These are phyloP conservation scores for Oxygymnocypris stewartii DNA, from an alignment of 2,113 vertebrate genomes.

Conservation along the genomic window DNA sequence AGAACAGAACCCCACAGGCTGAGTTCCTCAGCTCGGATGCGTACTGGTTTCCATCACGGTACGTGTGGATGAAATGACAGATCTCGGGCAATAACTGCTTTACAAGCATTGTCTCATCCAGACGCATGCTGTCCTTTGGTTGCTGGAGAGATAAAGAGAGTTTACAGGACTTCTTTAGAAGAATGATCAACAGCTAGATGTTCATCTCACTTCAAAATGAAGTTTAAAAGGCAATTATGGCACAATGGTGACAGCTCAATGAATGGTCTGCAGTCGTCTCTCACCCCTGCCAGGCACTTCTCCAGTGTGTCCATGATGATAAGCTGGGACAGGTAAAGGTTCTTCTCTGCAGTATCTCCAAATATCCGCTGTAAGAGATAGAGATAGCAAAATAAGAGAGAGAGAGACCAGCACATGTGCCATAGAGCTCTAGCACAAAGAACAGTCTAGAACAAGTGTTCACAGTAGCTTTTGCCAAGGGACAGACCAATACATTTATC, in stretches of 20 bases:
- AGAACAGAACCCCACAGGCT: slow-evolving; percentile 95
- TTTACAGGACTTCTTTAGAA: slow-evolving; percentile 45
- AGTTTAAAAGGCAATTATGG: neutral
- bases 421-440: neutral
- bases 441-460: neutral
- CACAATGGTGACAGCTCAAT: neutral
- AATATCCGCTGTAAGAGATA: slow-evolving; percentile 85
- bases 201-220: neutral
- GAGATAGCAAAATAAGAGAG: neutral
- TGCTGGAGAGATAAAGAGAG: slow-evolving; percentile 87
- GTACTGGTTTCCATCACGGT: slow-evolving; percentile 92
- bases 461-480: neutral
- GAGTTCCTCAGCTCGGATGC: slow-evolving; percentile 89
- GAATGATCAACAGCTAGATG: neutral
- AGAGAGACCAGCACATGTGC: neutral
- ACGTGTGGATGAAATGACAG: slow-evolving; percentile 97
- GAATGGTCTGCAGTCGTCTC: slow-evolving; percentile 54
- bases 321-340: slow-evolving; percentile 97
- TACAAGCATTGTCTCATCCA: slow-evolving; percentile 95
- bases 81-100: slow-evolving; percentile 97
- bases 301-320: slow-evolving; percentile 99
- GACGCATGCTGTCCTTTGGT: slow-evolving; percentile 93
- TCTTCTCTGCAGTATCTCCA: slow-evolving; percentile 95
- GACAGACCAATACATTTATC: no score
- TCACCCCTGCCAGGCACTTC: slow-evolving; percentile 98